phyloP scores from a whole-genome alignment of 2,797 vertebrate genomes.

The Fratercula arctica region DNA sequence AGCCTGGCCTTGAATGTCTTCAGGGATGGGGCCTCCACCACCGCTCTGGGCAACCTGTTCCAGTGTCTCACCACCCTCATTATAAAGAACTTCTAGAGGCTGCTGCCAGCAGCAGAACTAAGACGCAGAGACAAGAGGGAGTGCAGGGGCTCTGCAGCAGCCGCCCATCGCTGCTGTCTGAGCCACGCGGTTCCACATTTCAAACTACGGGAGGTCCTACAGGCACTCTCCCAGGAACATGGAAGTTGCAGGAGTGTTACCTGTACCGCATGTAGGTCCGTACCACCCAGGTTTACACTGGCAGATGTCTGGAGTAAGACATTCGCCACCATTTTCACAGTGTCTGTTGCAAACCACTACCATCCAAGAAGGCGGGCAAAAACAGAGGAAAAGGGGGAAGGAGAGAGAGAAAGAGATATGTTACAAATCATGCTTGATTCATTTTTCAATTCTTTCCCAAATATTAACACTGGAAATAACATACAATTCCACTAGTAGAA shows the following conservation, averaged over 20 bases:
- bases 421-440: not conserved
- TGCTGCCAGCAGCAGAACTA: not conserved
- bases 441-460: not conserved
- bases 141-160: not conserved
- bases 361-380: not conserved
- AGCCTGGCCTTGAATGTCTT: no score
- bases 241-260: conserved; percentile 69
- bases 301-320: conserved; percentile 87
- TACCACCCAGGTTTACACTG: conserved; percentile 87
- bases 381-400: not conserved
- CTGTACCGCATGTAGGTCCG: conserved; percentile 88
- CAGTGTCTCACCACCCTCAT: no score
- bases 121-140: not conserved
- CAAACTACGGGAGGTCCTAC: not conserved
- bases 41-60: no score
- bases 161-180: not conserved
- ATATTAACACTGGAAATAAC: not conserved
- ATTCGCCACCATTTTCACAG: conserved; percentile 91
- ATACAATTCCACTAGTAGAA: not conserved
- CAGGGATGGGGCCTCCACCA: no score
- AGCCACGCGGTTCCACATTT: not conserved
- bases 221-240: rapidly evolving
- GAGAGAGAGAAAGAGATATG: not conserved
- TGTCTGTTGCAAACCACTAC: conserved; percentile 93
- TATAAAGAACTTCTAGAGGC: no score